Evolutionary conservation across 2,113 vertebrate species (phyloP).

Genomic region (Sinocyclocheilus rhinocerous): DNA sequence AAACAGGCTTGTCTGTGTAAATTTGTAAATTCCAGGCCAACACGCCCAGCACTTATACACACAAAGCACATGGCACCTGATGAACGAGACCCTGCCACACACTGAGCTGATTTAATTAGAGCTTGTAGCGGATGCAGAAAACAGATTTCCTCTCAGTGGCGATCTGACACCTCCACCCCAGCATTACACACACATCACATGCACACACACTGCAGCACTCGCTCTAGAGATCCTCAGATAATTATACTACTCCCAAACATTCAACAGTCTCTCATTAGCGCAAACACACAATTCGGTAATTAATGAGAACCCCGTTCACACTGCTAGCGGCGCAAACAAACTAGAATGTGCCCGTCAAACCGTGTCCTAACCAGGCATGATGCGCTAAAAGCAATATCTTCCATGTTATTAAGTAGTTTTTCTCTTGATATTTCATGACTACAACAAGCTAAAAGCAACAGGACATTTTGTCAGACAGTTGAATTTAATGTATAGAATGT

Average conservation of each 20-base stretch:
- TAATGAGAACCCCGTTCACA: neutral
- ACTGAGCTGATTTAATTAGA: slow-evolving; percentile 46
- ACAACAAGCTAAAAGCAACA: neutral
- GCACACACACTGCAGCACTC: slow-evolving; percentile 44
- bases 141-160: slow-evolving; percentile 58
- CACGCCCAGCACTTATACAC: neutral
- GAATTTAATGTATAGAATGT: too few species aligned
- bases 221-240: neutral
- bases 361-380: neutral
- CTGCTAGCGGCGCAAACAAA: neutral
- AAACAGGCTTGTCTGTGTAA: neutral
- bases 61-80: neutral
- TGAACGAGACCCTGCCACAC: slow-evolving; percentile 4
- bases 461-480: neutral
- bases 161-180: slow-evolving; percentile 53
- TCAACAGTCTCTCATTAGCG: neutral
- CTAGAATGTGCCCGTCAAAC: neutral
- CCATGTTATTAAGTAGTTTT: neutral
- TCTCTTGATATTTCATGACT: neutral
- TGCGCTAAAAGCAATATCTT: neutral
- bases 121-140: slow-evolving; percentile 45
- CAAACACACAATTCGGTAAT: neutral
- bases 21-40: neutral
- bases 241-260: neutral
- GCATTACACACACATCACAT: slow-evolving; percentile 11